These are phyloP conservation scores for Pampusana beccarii DNA, from an alignment of 2,113 vertebrate genomes.

Conservation along the genomic window DNA sequence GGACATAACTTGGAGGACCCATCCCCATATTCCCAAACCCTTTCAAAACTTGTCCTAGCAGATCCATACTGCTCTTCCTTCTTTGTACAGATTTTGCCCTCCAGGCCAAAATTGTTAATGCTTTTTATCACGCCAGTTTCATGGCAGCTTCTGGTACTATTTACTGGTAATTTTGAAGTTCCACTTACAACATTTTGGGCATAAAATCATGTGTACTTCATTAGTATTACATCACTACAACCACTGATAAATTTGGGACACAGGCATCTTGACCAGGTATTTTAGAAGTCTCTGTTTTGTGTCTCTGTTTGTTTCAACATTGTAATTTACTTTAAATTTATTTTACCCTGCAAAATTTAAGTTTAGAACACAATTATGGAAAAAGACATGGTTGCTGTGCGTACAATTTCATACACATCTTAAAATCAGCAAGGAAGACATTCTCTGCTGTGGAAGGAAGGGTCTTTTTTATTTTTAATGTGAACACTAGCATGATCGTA, in stretches of 20 bases:
- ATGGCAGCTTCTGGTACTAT: neutral
- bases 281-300: neutral
- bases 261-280: neutral
- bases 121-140: neutral
- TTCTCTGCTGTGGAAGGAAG: neutral
- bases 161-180: constrained; percentile 7
- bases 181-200: neutral
- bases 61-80: neutral
- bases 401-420: neutral
- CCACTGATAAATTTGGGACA: neutral
- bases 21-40: neutral
- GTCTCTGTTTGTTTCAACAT: neutral
- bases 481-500: neutral
- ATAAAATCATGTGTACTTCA: neutral
- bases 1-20: neutral
- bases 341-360: neutral
- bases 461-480: neutral
- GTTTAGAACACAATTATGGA: neutral
- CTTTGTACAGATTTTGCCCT: neutral
- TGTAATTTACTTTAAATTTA: neutral
- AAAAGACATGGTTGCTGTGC: neutral
- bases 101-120: neutral
- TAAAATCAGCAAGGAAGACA: neutral
- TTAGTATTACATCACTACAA: neutral
- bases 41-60: neutral